These are phyloP conservation scores for Umimayanthus chanpuru DNA, from an alignment of 92 coral and sea anemone species.

Conservation along the genomic window DNA sequence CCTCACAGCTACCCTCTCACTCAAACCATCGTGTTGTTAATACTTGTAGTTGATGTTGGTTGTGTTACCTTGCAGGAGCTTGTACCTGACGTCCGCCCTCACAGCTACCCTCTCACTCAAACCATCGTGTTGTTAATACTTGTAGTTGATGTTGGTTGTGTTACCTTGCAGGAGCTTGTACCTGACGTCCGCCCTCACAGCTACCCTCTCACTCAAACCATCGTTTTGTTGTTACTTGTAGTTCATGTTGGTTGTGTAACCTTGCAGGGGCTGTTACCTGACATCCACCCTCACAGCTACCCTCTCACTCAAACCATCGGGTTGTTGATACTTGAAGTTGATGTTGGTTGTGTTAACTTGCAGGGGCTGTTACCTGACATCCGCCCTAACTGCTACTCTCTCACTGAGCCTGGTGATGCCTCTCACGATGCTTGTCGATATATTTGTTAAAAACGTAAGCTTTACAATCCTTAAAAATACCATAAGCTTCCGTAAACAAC, in stretches of 20 bases:
- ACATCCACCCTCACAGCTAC: slow-evolving; percentile 92
- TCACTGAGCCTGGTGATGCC: slow-evolving; percentile 91
- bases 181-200: no score
- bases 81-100: no score
- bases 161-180: slow-evolving; percentile 83
- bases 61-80: slow-evolving; percentile 71
- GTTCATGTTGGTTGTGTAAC: slow-evolving; percentile 1
- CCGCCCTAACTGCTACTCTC: slow-evolving; percentile 95
- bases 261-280: slow-evolving; percentile 91
- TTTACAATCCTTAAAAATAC: neutral
- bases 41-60: neutral
- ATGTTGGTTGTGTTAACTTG: slow-evolving; percentile 13
- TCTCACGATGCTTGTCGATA: slow-evolving; percentile 89
- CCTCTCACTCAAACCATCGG: slow-evolving; percentile 56
- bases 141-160: neutral
- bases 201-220: slow-evolving; percentile 71
- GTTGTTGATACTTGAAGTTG: neutral
- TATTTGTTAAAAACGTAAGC: slow-evolving; percentile 86
- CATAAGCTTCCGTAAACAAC: neutral
- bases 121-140: slow-evolving; percentile 47
- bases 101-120: slow-evolving; percentile 88
- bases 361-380: slow-evolving; percentile 99
- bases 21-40: slow-evolving; percentile 58
- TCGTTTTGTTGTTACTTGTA: no score
- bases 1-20: slow-evolving; percentile 89